Conservation (phyloP, 2,888 invertebrate species). For the Tipula helvola region DNA sequence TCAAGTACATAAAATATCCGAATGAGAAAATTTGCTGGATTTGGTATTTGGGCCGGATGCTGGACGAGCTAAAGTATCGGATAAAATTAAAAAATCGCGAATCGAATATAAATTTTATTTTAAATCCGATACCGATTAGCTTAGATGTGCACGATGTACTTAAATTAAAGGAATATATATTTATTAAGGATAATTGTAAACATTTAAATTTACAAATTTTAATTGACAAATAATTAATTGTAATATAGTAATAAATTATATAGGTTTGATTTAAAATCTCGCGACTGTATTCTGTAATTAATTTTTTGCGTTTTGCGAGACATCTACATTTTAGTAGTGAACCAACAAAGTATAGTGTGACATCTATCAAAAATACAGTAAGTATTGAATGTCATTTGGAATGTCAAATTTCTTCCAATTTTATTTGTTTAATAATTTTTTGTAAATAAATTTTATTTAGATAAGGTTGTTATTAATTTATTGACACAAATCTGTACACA, state of each 20-base stretch:
- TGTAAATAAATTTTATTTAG: background rate
- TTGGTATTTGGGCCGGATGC: background rate
- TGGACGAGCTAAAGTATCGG: background rate
- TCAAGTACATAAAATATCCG: background rate
- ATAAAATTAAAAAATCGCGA: background rate
- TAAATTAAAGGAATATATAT: background rate
- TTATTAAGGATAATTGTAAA: background rate
- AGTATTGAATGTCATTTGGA: background rate
- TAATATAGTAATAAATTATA: background rate
- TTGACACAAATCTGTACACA: background rate
- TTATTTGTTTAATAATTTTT: background rate
- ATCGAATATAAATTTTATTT: background rate
- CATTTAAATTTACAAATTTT: background rate
- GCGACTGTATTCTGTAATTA: background rate
- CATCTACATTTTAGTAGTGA: background rate
- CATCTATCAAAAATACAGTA: background rate
- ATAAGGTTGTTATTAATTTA: background rate
- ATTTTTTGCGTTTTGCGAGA: background rate
- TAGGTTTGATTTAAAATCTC: background rate
- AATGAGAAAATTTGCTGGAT: background rate
- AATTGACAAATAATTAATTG: background rate
- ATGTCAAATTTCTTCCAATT: background rate
- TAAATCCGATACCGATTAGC: slow-evolving; percentile 6
- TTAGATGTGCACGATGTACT: background rate
- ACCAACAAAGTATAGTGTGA: background rate